Percentiles rank a stretch among this genome's conserved stretches.
These are phyloP conservation scores for Coccyzus lansbergi DNA, from an alignment of 2,797 vertebrate genomes.

Conservation along the genomic window DNA sequence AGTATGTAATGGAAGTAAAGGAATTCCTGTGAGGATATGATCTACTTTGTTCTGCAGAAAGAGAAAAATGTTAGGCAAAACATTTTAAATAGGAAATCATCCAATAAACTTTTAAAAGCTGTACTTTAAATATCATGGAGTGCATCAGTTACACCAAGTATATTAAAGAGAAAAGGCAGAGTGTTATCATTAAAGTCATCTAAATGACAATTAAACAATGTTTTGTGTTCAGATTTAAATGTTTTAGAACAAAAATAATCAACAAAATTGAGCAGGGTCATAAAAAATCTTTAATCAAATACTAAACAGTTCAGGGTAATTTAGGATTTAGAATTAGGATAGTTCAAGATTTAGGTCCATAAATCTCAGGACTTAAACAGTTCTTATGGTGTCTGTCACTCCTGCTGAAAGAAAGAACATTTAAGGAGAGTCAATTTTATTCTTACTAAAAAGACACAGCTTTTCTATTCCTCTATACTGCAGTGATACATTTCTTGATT, in stretches of 20 bases:
- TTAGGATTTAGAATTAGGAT: not conserved
- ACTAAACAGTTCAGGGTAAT: not conserved
- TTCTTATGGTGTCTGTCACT: not conserved
- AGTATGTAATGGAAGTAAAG: not conserved
- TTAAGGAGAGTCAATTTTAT: not conserved
- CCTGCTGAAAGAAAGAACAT: not conserved
- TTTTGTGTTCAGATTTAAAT: not conserved
- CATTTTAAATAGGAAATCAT: not conserved
- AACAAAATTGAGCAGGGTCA: not conserved
- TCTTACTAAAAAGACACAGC: not conserved
- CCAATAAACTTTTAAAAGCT: not conserved
- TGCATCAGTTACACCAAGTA: not conserved
- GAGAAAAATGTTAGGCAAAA: not conserved
- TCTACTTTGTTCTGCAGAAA: conserved; percentile 6
- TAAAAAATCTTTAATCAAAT: not conserved
- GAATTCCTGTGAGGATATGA: not conserved
- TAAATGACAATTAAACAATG: not conserved
- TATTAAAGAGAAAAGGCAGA: not conserved
- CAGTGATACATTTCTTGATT: not conserved
- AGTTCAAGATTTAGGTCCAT: not conserved
- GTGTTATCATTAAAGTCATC: not conserved
- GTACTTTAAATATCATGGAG: not conserved
- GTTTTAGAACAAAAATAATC: not conserved
- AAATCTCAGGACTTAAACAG: not conserved
- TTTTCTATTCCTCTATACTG: not conserved